These are phyloP conservation scores for Hyles lineata DNA, from an alignment of 2,888 invertebrate genomes.

Conservation along the genomic window DNA sequence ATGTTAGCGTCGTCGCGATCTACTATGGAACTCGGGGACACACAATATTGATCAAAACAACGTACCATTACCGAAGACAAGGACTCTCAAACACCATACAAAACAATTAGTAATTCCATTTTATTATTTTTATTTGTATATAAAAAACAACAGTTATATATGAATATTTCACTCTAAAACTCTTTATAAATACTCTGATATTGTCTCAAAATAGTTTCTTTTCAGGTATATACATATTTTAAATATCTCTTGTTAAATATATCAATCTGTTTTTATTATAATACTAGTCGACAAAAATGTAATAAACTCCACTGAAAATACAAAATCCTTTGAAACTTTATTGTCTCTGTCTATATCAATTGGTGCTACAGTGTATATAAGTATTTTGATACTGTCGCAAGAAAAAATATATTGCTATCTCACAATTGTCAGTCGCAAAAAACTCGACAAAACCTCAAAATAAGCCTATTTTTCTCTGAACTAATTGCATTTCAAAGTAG, in stretches of 20 bases:
- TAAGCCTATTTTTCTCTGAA: no score
- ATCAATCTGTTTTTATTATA: not conserved
- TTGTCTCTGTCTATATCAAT: no score
- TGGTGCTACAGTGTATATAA: no score
- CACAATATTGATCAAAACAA: conserved; percentile 53
- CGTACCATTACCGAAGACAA: conserved; percentile 47
- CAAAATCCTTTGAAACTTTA: no score
- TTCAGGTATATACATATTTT: not conserved
- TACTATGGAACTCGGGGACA: conserved; percentile 56
- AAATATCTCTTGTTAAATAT: not conserved
- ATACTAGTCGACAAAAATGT: not conserved
- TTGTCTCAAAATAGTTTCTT: conserved; percentile 15
- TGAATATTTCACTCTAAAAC: conserved; percentile 3
- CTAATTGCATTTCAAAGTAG: not conserved
- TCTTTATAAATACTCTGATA: conserved; percentile 14
- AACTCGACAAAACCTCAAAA: no score
- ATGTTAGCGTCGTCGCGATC: conserved; percentile 42
- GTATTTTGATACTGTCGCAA: no score
- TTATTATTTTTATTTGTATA: conserved; percentile 46
- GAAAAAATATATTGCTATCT: no score
- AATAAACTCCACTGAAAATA: no score
- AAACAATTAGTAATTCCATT: conserved; percentile 78
- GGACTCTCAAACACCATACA: conserved; percentile 34
- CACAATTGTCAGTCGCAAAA: no score
- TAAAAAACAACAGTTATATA: conserved; percentile 17